These are phyloP conservation scores for Philhelius pedissequus DNA, from an alignment of 2,888 invertebrate genomes.

Conservation along the genomic window DNA sequence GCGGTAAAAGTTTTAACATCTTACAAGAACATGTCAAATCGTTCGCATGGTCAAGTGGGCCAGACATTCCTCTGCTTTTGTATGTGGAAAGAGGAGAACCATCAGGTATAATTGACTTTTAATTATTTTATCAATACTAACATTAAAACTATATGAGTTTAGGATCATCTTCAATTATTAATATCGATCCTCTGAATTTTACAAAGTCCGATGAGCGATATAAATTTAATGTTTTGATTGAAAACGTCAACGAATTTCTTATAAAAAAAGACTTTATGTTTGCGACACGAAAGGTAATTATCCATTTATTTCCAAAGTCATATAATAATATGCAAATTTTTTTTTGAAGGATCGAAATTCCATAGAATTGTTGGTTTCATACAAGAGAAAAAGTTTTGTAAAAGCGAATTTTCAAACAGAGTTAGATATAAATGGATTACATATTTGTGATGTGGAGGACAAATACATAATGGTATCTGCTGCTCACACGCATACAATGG, in stretches of 20 bases:
- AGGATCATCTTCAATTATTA: conserved; percentile 71
- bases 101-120: conserved; percentile 77
- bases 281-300: conserved; percentile 83
- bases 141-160: not conserved
- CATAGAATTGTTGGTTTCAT: conserved; percentile 87
- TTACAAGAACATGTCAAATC: conserved; percentile 88
- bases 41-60: conserved; percentile 85
- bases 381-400: conserved; percentile 85
- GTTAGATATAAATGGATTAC: conserved; percentile 82
- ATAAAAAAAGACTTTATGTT: conserved; percentile 92
- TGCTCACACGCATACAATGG: conserved; percentile 85
- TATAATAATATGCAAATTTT: not conserved
- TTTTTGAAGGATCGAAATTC: conserved; percentile 75
- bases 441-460: conserved; percentile 90
- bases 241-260: conserved; percentile 89
- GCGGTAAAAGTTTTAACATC: conserved; percentile 85
- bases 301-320: not conserved
- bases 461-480: conserved; percentile 90
- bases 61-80: conserved; percentile 81
- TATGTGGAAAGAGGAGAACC: conserved; percentile 86
- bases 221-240: conserved; percentile 79
- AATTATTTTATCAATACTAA: not conserved
- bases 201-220: conserved; percentile 52
- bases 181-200: conserved; percentile 70
- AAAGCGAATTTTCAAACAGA: conserved; percentile 88